Evolutionary conservation across 2,113 vertebrate genomes (phyloP).

Genomic region (Enhydra lutris): DNA sequence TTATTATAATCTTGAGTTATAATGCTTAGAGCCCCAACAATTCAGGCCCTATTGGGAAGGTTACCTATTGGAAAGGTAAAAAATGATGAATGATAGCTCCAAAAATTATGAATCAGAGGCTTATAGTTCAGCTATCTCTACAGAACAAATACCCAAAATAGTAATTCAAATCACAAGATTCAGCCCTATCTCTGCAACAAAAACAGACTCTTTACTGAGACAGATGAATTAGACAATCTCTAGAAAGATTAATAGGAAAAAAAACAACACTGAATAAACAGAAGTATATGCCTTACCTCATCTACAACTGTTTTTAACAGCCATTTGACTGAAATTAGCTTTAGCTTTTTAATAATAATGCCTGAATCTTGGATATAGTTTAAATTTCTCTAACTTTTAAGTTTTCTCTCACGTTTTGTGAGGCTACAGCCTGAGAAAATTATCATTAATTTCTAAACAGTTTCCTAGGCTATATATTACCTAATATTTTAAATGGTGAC

Average conservation of each 20-base stretch:
- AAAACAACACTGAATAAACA: not conserved
- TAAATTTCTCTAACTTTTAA: conserved; percentile 12
- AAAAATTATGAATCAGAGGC: not conserved
- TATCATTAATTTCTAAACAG: conserved; percentile 12
- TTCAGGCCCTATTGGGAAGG: not conserved
- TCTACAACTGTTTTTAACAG: not conserved
- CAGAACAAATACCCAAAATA: conserved; percentile 6
- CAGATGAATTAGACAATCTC: not conserved
- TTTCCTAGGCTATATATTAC: not conserved
- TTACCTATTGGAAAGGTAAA: not conserved
- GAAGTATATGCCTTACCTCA: not conserved
- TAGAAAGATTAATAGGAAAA: not conserved
- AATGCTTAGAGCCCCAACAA: not conserved
- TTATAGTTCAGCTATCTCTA: not conserved
- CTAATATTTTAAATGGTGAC: conserved; percentile 27
- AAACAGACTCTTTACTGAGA: not conserved
- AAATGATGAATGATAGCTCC: not conserved
- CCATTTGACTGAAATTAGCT: not conserved
- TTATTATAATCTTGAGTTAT: not conserved
- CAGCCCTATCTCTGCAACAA: not conserved
- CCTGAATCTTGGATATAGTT: not conserved
- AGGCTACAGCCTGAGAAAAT: not conserved
- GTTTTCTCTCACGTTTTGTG: not conserved
- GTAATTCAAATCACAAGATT: not conserved
- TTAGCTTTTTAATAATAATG: conserved; percentile 41